Percentiles rank a stretch among this genome's conserved stretches.
These are phyloP conservation scores for Brachionus manjavacas DNA, from an alignment of 1,140 invertebrate genomes.

Conservation along the genomic window DNA sequence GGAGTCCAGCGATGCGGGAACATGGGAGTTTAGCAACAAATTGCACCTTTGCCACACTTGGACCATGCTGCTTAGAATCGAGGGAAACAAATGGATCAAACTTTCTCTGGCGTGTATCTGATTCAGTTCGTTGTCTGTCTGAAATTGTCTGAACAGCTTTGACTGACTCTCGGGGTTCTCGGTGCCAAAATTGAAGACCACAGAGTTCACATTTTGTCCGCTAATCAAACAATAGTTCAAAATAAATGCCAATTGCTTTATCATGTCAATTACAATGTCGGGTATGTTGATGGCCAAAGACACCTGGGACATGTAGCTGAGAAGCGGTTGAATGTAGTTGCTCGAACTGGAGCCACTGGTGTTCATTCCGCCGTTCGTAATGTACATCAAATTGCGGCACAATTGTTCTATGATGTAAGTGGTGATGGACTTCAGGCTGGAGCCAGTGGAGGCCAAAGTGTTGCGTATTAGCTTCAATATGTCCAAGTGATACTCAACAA, in stretches of 20 bases:
- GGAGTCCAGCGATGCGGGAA: background rate
- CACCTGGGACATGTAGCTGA: conserved; percentile 17
- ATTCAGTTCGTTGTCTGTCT: conserved; percentile 32
- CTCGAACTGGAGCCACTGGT: conserved; percentile 9
- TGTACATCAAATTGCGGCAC: conserved; percentile 73
- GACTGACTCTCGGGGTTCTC: background rate
- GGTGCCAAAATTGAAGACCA: background rate
- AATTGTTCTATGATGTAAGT: conserved; percentile 74
- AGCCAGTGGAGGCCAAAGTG: conserved; percentile 69
- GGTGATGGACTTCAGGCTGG: conserved; percentile 70
- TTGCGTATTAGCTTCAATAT: conserved; percentile 75
- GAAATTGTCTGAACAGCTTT: conserved; percentile 31
- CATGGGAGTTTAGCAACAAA: background rate
- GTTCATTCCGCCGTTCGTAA: conserved; percentile 46
- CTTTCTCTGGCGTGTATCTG: conserved; percentile 15
- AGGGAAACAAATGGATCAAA: conserved; percentile 29
- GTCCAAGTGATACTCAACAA: conserved; percentile 66
- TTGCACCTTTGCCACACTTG: conserved; percentile 41
- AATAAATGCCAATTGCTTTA: conserved; percentile 6
- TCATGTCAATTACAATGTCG: conserved; percentile 11
- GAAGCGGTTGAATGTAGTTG: conserved; percentile 7
- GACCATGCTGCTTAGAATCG: conserved; percentile 8
- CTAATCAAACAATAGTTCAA: conserved; percentile 34
- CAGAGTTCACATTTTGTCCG: background rate
- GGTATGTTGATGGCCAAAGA: conserved; percentile 12